Conservation (phyloP, 2,113 vertebrate species). For the Grammomys surdaster region DNA sequence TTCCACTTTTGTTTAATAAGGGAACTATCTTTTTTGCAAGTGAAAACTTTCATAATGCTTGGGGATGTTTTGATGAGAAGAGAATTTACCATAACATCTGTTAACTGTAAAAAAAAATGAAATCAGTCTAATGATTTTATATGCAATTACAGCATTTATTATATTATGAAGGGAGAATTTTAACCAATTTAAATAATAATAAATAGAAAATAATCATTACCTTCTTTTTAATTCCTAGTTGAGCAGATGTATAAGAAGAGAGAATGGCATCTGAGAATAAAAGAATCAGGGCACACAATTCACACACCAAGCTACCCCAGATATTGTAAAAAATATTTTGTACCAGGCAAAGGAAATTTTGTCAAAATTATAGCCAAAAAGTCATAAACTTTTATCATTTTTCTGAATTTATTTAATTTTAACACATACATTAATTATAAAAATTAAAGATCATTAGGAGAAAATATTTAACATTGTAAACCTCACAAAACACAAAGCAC, state of each 20-base stretch:
- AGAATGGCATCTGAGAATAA: neutral
- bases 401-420: neutral
- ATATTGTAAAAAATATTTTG: neutral
- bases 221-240: neutral
- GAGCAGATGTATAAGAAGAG: neutral
- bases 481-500: neutral
- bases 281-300: neutral
- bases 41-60: neutral
- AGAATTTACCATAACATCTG: neutral
- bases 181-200: neutral
- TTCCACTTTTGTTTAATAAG: neutral
- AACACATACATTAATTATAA: neutral
- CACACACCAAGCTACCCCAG: no score
- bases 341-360: neutral
- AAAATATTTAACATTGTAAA: neutral
- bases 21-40: neutral
- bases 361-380: neutral
- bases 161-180: neutral
- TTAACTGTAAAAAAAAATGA: neutral
- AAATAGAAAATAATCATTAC: neutral
- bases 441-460: neutral
- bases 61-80: neutral
- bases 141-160: neutral
- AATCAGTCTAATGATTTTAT: neutral
- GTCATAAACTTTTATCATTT: neutral